Percentiles rank a stretch among this genome's conserved stretches.
Evolutionary conservation across 1,140 invertebrate species (phyloP).

Genomic region (Saccostrea echinata): DNA sequence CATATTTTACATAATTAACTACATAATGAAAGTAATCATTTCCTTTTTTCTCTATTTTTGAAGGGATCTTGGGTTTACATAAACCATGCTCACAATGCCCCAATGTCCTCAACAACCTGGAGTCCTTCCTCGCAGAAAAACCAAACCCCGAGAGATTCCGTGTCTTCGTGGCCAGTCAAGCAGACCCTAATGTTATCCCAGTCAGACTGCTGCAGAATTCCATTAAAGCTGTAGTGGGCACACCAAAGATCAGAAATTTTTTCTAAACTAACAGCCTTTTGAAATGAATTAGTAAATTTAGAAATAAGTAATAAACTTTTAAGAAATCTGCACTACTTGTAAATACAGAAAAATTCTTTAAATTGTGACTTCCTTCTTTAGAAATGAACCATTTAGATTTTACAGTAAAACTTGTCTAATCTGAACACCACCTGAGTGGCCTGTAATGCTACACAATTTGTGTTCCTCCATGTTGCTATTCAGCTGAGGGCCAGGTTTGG

Average conservation of each 20-base stretch:
- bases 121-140: slow-evolving; percentile 71
- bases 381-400: no score
- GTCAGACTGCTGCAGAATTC: slow-evolving; percentile 74
- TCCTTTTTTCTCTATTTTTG: slow-evolving; percentile 37
- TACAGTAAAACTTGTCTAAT: no score
- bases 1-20: no score
- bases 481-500: slow-evolving; percentile 75
- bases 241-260: slow-evolving; percentile 72
- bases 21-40: no score
- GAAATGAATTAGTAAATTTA: no score
- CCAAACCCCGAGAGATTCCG: slow-evolving; percentile 74
- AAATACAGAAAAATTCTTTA: no score
- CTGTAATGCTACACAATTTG: slow-evolving; percentile 78
- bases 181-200: slow-evolving; percentile 66
- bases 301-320: no score
- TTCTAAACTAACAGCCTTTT: background rate
- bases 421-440: slow-evolving; percentile 70
- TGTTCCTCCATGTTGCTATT: slow-evolving; percentile 78
- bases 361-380: no score
- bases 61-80: slow-evolving; percentile 78
- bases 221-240: slow-evolving; percentile 73
- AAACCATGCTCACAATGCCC: slow-evolving; percentile 78
- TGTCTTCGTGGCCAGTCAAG: slow-evolving; percentile 76
- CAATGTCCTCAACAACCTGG: slow-evolving; percentile 72
- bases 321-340: no score